Evolutionary conservation across 2,113 vertebrate genomes (phyloP), one percentile per base, ranked within the genome.

Genomic region (Tenebrosternarchus preto): DNA sequence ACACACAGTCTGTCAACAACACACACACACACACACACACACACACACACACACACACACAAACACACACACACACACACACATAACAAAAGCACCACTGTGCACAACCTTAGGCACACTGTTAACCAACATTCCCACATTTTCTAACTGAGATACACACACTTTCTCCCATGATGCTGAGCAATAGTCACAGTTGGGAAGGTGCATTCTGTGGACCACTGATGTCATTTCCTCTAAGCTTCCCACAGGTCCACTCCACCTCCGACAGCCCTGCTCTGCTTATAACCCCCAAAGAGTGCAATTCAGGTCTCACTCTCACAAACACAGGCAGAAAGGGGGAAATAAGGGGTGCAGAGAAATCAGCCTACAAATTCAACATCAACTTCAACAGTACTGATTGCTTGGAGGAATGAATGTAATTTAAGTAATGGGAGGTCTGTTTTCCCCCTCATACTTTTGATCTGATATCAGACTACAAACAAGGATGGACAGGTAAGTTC

Each of bases 181-280:
- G 46, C 17, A 33, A 53, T 29, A 29, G 43, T 53, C 43, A 57
- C 57, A 39, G 33, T 16, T 76, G 73, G 74, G 60, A 66, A 46
- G 46, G 46, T 36, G 12, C 29, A 12, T 22, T 24, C 27, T 66
- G 27, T 56, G 61, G 63, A 25, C 46, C 25, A 27, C 74, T 83
- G 64, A 76, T 83, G 77, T 83, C 67, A 76, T 80, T 57, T n/a
- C 72, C 64, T 15, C 59, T 25, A 24, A 57, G 64, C 46, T 76
- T 80, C 59, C 66, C 67, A 61, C 63, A 77, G 22, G 12, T 15
- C 31, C 61, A 8, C 27, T 79, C 79, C 64, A 63, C 82, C 83
- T 84, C 83, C 83, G 60, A 80, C 83, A 77, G 25, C 76, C 46
- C 31, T 50, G 68, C 69, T 74, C 33, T n/a, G 29, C 71, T 64